Conservation (phyloP, 2,113 vertebrate genomes). For the Platichthys stellatus region DNA sequence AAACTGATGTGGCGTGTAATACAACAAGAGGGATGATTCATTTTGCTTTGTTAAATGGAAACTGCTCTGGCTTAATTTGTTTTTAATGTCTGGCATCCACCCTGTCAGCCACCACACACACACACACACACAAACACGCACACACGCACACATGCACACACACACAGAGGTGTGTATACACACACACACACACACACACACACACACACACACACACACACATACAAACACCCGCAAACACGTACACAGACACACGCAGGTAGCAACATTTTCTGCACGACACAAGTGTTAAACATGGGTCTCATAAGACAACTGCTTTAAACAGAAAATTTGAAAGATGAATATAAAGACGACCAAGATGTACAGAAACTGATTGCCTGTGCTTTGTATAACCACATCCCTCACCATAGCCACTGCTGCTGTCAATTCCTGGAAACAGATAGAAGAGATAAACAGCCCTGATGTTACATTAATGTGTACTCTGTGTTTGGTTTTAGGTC, state of each 20-base stretch:
- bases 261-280: neutral
- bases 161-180: neutral
- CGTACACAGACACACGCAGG: neutral
- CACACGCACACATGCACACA: neutral
- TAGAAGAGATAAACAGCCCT: neutral
- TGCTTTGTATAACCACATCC: neutral
- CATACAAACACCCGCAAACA: neutral
- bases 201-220: constrained; percentile 1
- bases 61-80: neutral
- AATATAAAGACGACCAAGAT: too few relatives aligned
- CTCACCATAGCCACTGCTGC: neutral
- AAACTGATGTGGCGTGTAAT: neutral
- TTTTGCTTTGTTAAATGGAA: constrained; percentile 1
- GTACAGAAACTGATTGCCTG: neutral
- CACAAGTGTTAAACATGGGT: too few relatives aligned
- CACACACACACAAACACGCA: neutral
- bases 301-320: too few relatives aligned
- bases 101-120: neutral
- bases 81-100: constrained; percentile 11
- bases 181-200: neutral
- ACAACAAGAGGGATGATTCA: neutral
- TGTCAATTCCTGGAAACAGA: neutral
- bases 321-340: too few relatives aligned
- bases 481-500: neutral
- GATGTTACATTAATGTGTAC: neutral